A percentile compares a stretch with the other conserved stretches of the same genome.
Evolutionary conservation across 2,113 vertebrate species (phyloP).

Genomic region (Aleadryas rufinucha): DNA sequence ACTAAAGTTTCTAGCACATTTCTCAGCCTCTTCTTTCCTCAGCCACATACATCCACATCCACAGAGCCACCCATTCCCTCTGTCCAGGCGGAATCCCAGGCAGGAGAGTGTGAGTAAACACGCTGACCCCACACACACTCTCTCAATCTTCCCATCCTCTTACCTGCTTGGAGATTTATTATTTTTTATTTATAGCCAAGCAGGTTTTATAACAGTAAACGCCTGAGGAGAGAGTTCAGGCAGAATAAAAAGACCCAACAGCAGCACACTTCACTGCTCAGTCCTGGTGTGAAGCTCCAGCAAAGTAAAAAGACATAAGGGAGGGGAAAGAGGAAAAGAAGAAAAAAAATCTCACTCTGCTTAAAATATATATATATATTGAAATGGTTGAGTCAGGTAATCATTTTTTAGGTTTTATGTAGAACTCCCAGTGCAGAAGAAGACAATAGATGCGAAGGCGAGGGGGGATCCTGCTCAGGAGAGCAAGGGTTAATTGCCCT

Average conservation of each 20-base stretch:
- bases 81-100: constrained; percentile 60
- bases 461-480: constrained; percentile 58
- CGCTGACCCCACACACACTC: constrained; percentile 27
- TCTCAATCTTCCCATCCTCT: constrained; percentile 51
- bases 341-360: background rate
- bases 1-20: constrained; percentile 61
- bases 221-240: background rate
- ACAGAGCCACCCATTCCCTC: constrained; percentile 56
- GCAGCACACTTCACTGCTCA: constrained; percentile 51
- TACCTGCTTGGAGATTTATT: constrained; percentile 31
- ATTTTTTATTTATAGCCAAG: constrained; percentile 7
- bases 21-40: constrained; percentile 35
- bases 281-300: constrained; percentile 42
- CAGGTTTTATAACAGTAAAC: constrained; percentile 26
- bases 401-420: constrained; percentile 60
- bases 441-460: constrained; percentile 74
- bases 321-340: background rate
- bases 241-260: constrained; percentile 43
- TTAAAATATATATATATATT: background rate
- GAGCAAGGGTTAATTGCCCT: constrained; percentile 80
- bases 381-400: constrained; percentile 41
- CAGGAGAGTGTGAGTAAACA: constrained; percentile 44
- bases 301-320: constrained; percentile 60
- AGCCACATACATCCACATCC: constrained; percentile 9
- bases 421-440: constrained; percentile 44